Evolutionary conservation across 2,888 invertebrate species (phyloP).

Genomic region (Argyresthia albistria): DNA sequence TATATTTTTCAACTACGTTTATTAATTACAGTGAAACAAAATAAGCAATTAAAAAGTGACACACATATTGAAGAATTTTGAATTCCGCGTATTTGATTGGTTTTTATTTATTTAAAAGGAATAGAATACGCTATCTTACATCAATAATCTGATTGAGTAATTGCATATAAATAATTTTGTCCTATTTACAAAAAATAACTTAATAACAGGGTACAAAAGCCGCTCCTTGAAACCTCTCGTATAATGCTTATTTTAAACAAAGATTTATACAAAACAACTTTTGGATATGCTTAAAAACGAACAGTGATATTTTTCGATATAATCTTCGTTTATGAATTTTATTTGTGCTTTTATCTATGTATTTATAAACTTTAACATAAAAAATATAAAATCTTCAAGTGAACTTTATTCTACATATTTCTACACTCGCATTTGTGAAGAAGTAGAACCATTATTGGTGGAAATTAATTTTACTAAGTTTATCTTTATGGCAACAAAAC

Average conservation of each 20-base stretch:
- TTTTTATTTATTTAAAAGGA: too few species aligned
- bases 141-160: not conserved
- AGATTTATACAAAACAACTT: slow-evolving; percentile 28
- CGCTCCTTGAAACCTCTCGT: not conserved
- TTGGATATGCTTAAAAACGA: slow-evolving; percentile 42
- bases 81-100: too few species aligned
- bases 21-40: too few species aligned
- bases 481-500: not conserved
- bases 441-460: not conserved
- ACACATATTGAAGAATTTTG: too few species aligned
- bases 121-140: too few species aligned
- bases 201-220: not conserved
- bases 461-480: not conserved
- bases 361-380: slow-evolving; percentile 11
- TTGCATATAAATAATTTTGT: not conserved
- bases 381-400: not conserved
- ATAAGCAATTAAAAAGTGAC: too few species aligned
- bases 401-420: not conserved
- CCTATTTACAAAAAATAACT: slow-evolving; percentile 2
- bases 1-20: too few species aligned
- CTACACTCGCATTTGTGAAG: not conserved
- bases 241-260: slow-evolving; percentile 21
- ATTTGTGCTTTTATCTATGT: slow-evolving; percentile 24
- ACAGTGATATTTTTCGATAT: slow-evolving; percentile 43
- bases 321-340: slow-evolving; percentile 23